A percentile compares a stretch with the other conserved stretches of the same genome.
Evolutionary conservation across 2,888 invertebrate genomes (phyloP).

Genomic region (Aporophyla lueneburgensis): DNA sequence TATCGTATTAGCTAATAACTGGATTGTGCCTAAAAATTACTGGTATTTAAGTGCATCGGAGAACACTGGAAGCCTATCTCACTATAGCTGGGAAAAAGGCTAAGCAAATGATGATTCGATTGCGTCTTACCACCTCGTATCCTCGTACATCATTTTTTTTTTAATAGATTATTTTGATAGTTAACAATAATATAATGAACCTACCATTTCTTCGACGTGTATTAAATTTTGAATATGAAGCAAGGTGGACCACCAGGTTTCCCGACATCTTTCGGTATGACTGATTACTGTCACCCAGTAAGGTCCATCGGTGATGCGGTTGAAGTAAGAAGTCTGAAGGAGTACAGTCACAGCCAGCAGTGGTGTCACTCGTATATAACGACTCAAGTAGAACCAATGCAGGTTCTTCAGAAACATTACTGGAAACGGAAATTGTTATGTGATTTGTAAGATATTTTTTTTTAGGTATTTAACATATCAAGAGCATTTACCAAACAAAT

Average conservation of each 20-base stretch:
- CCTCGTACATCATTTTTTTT: too few species aligned
- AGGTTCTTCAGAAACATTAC: conserved; percentile 62
- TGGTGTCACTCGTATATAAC: conserved; percentile 79
- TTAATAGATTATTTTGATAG: not conserved
- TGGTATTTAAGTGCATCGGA: too few species aligned
- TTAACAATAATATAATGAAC: conserved; percentile 22
- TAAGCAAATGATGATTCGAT: not conserved
- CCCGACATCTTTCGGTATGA: conserved; percentile 61
- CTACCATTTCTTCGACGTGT: conserved; percentile 66
- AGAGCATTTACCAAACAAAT: not conserved
- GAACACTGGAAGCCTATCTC: too few species aligned
- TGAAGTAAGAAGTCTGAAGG: conserved; percentile 77
- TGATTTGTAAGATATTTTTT: not conserved
- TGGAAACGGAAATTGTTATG: conserved; percentile 19
- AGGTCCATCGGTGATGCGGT: conserved; percentile 77
- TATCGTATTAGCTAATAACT: too few species aligned
- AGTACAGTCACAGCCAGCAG: conserved; percentile 76
- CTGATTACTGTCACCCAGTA: conserved; percentile 80
- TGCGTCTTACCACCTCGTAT: not conserved
- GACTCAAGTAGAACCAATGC: conserved; percentile 80
- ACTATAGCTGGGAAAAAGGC: too few species aligned
- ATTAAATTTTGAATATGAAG: conserved; percentile 79
- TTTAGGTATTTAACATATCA: not conserved
- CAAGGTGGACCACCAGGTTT: conserved; percentile 79
- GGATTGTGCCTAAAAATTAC: too few species aligned